Percentiles rank a stretch among this genome's conserved stretches.
Evolutionary conservation across 2,888 invertebrate genomes (phyloP).

Genomic region (Bellardia bayeri): DNA sequence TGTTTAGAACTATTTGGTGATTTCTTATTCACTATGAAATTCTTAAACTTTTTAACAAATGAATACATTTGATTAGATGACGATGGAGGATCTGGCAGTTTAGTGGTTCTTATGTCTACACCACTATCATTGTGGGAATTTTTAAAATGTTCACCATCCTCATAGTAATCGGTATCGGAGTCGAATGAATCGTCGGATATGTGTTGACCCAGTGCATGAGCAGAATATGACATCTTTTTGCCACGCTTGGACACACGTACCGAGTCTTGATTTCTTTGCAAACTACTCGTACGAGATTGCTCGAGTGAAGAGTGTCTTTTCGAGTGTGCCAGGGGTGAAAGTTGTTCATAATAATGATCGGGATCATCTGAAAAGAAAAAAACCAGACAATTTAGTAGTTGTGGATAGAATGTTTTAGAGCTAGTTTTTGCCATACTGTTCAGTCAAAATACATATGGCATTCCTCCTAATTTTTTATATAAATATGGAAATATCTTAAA

Average conservation of each 20-base stretch:
- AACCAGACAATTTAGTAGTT: background rate
- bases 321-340: constrained; percentile 83
- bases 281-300: constrained; percentile 74
- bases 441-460: too few species aligned
- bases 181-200: constrained; percentile 88
- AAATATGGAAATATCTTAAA: too few species aligned
- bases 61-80: constrained; percentile 87
- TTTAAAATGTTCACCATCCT: constrained; percentile 84
- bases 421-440: too few species aligned
- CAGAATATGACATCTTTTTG: constrained; percentile 79
- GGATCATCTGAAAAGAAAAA: constrained; percentile 86
- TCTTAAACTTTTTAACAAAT: constrained; percentile 88
- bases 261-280: constrained; percentile 75
- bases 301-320: constrained; percentile 78
- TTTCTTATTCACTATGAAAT: constrained; percentile 86
- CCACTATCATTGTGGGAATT: constrained; percentile 85
- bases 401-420: too few species aligned
- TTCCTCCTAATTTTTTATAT: too few species aligned
- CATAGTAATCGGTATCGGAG: constrained; percentile 86
- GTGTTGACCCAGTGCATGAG: constrained; percentile 78
- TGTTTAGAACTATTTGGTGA: constrained; percentile 77
- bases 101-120: constrained; percentile 85
- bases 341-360: constrained; percentile 89
- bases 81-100: constrained; percentile 87
- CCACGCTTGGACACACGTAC: constrained; percentile 76